Evolutionary conservation across 2,113 vertebrate genomes (phyloP), one percentile per base, ranked within the genome.

Genomic region (Ctenodactylus gundi): DNA sequence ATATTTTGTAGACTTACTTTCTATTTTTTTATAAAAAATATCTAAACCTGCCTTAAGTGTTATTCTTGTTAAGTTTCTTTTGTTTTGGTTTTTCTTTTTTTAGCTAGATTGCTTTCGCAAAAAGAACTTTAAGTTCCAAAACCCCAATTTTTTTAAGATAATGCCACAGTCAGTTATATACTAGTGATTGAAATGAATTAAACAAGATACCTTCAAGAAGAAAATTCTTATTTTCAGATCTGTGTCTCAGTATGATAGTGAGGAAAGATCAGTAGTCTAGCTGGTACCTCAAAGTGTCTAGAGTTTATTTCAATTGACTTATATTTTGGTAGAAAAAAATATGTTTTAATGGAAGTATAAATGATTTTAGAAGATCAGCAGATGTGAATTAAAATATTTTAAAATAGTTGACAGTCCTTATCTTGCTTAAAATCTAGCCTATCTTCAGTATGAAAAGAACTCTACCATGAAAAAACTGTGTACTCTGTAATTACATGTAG

Each of bases 41-140:
- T 84, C 72, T 84, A 80, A 93, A 91, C 72, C 21, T 87, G 17
- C 65, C 72, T 88, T 84, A 87, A 84, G 55, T 85, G 58, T n/a
- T 76, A 31, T 73, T 96, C n/a, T 84, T 91, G 34, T 82, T 92
- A 51, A 39, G 9, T 94, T 96, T 95, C n/a, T 86, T 91, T 92
- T 94, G 91, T 94, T 96, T n/a, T n/a, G n/a, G n/a, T n/a, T n/a
- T n/a, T n/a, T n/a, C n/a, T n/a, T n/a, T n/a, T n/a, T n/a, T n/a
- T n/a, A n/a, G n/a, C n/a, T n/a, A n/a, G n/a, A n/a, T n/a, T n/a
- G n/a, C n/a, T n/a, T n/a, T n/a, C n/a, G n/a, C n/a, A 68, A 92
- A 90, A 83, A 58, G 9, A 91, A 93, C 27, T 91, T 92, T 76
- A 60, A 80, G 95, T 51, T 84, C 36, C 51, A 92, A 84, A 88